phyloP scores from a whole-genome alignment of 2,797 vertebrate species.

The Hippopotamyrus pictus region DNA sequence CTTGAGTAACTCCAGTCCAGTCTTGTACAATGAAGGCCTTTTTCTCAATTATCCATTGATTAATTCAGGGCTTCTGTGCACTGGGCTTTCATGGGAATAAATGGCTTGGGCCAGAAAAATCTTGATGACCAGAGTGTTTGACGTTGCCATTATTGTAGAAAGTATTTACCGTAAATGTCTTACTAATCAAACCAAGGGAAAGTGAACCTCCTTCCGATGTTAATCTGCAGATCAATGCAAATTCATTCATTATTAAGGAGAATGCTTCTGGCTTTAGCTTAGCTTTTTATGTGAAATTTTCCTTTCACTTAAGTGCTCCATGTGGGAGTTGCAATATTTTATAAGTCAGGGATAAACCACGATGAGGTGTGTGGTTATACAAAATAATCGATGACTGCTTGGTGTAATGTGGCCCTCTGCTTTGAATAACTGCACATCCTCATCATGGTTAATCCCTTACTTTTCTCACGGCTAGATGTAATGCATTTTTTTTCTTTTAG shows the following conservation, averaged over 20 bases:
- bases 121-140: conserved; percentile 9
- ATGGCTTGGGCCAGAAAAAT: neutral
- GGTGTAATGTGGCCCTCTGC: neutral
- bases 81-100: neutral
- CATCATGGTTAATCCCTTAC: neutral
- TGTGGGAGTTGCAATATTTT: neutral
- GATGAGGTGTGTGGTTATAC: neutral
- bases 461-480: neutral
- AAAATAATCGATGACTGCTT: neutral
- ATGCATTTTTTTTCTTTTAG: neutral
- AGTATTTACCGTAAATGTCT: conserved; percentile 14
- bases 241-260: neutral
- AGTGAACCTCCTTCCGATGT: neutral
- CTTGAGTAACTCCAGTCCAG: neutral
- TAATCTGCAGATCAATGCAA: neutral
- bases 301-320: neutral
- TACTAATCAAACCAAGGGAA: neutral
- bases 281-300: neutral
- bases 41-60: neutral
- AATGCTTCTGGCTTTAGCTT: neutral
- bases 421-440: neutral
- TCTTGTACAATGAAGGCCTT: neutral
- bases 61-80: neutral
- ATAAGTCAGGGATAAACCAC: neutral
- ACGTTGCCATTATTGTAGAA: neutral